Evolutionary conservation across 1,140 invertebrate species (phyloP), one percentile per base, ranked within the genome.

Genomic region (Heliconius himera): DNA sequence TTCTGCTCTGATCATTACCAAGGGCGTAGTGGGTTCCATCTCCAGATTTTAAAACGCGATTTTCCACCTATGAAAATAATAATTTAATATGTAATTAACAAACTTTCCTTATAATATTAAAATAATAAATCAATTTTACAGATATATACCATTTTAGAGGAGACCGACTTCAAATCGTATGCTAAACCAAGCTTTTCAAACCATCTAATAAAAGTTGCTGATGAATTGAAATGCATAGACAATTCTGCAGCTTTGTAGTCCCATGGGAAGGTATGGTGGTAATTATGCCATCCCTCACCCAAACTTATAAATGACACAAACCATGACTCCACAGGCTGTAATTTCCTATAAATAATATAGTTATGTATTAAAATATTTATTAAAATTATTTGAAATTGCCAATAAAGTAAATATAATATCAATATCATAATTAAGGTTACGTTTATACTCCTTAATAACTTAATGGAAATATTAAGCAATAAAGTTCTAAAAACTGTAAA

Each of bases 231-330:
- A 9, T 87, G 88, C 73, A 83, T 91, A 29, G 88, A 95, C 49
- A 90, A 93, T 84, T 97, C 97, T 33, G 96, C 96, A 1, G 96
- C 96, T 71, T 95, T 93, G 84, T 97, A 97, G 91, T 98, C 97
- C 93, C 96, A 96, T 1, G 97, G 97, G 90, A 97, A 97, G 0
- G 96, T 95, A 86, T 98, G 97, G 86, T 98, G 97, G 90, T 97
- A 98, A 90, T 98, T 98, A 90, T 97, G 97, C 95, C 97, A 97
- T 3, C 97, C 97, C 94, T 96, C 96, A 3, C 96, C 96, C 5
- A 92, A 78, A 2, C 91, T 92, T 54, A 96, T 82, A 3, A 95
- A 87, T 0, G 96, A 94, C 1, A 96, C 95, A 36, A 95, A 91
- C 81, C 87, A 85, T 73, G 95, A 95, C 82, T 96, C 96, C 5